Percentiles rank a stretch among this genome's conserved stretches.
Evolutionary conservation across 1,140 invertebrate species (phyloP).

Genomic region (Orius insidiosus): DNA sequence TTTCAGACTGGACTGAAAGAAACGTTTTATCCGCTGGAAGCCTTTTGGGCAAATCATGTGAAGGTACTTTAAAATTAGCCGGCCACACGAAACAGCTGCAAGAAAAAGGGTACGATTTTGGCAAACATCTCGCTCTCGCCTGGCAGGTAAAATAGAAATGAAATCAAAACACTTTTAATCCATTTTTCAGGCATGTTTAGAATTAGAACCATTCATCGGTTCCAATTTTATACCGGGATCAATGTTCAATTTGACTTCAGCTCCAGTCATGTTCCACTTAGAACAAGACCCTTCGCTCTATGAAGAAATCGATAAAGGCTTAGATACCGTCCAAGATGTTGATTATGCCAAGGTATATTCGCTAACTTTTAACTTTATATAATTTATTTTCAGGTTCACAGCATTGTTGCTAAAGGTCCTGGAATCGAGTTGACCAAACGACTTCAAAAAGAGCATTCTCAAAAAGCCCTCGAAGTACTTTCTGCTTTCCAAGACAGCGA

Average conservation of each 20-base stretch:
- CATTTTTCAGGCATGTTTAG: slow-evolving; percentile 38
- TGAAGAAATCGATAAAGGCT: slow-evolving; percentile 49
- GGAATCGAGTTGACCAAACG: slow-evolving; percentile 55
- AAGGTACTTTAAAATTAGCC: slow-evolving; percentile 65
- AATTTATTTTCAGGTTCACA: slow-evolving; percentile 41
- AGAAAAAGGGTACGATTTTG: slow-evolving; percentile 64
- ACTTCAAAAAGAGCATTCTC: slow-evolving; percentile 57
- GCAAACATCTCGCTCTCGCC: slow-evolving; percentile 75
- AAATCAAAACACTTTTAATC: no score
- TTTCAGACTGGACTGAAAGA: slow-evolving; percentile 64
- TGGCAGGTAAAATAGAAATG: no score
- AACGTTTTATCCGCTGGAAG: slow-evolving; percentile 69
- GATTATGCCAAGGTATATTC: slow-evolving; percentile 47
- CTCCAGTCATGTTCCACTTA: slow-evolving; percentile 68
- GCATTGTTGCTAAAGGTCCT: slow-evolving; percentile 41
- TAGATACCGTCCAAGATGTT: slow-evolving; percentile 51
- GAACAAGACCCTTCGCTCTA: slow-evolving; percentile 53
- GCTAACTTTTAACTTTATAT: no score
- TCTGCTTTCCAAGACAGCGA: slow-evolving; percentile 54
- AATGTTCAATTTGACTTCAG: slow-evolving; percentile 52
- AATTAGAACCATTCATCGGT: slow-evolving; percentile 44
- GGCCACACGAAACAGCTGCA: slow-evolving; percentile 38
- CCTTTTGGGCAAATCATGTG: slow-evolving; percentile 72
- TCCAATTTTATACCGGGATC: slow-evolving; percentile 20
- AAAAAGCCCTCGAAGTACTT: slow-evolving; percentile 52